A percentile compares a stretch with the other conserved stretches of the same genome.
These are phyloP conservation scores for Hylaeus anthracinus DNA, from an alignment of 1,140 invertebrate genomes.

Conservation along the genomic window DNA sequence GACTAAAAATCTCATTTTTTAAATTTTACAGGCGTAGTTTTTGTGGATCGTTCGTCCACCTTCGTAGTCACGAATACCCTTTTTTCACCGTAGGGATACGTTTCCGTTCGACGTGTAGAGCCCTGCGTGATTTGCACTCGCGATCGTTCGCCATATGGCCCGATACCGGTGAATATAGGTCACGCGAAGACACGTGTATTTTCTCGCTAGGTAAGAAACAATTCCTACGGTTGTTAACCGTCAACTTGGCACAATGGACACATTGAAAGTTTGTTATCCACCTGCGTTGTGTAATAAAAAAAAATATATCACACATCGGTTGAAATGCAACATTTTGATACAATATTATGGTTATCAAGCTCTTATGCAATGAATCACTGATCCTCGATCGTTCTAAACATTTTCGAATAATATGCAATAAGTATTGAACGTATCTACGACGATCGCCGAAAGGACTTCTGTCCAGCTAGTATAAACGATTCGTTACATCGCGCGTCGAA, in stretches of 20 bases:
- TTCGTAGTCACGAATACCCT: background rate
- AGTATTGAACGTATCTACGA: too few relatives aligned
- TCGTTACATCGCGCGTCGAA: background rate
- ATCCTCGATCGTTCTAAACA: too few relatives aligned
- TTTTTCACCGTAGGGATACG: background rate
- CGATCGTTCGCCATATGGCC: constrained; percentile 19
- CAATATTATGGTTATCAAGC: too few relatives aligned
- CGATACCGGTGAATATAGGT: constrained; percentile 27
- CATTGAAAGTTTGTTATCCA: too few relatives aligned
- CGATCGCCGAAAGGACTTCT: too few relatives aligned
- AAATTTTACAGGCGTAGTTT: background rate
- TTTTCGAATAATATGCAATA: too few relatives aligned
- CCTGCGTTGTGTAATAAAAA: too few relatives aligned
- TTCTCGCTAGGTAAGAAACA: background rate
- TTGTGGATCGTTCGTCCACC: background rate
- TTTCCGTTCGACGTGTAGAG: background rate
- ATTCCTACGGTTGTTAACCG: constrained; percentile 8
- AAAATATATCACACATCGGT: too few relatives aligned
- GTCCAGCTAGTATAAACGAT: too few relatives aligned
- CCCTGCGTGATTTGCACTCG: background rate
- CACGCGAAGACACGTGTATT: constrained; percentile 14
- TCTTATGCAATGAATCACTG: background rate
- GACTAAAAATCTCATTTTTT: too few relatives aligned
- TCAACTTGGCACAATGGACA: background rate
- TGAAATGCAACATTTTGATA: too few relatives aligned